Conservation (phyloP, 2,113 vertebrate genomes). For the Crotalus tigris region DNA sequence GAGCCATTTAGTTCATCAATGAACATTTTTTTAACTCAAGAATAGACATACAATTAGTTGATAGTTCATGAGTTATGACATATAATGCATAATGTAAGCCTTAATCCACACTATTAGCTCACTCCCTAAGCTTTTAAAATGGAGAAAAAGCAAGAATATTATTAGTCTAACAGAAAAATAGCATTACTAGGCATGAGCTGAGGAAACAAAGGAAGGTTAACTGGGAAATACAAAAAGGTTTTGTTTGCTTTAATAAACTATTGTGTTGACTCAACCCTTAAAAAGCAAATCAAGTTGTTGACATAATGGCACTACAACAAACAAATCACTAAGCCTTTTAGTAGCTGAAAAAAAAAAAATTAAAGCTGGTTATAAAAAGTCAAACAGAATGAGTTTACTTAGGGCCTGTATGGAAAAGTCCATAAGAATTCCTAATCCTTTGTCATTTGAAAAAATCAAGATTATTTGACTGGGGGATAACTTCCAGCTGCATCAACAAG, state of each 20-base stretch:
- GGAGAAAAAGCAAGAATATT: slow-evolving; percentile 9
- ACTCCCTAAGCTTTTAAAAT: background rate
- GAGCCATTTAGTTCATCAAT: background rate
- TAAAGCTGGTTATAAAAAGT: slow-evolving; percentile 52
- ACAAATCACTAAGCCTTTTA: slow-evolving; percentile 56
- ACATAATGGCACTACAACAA: slow-evolving; percentile 57
- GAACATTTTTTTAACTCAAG: background rate
- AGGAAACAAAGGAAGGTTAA: slow-evolving; percentile 59
- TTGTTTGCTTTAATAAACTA: slow-evolving; percentile 63
- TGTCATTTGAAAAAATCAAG: slow-evolving; percentile 48
- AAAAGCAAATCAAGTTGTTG: slow-evolving; percentile 64
- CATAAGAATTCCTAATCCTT: slow-evolving; percentile 58
- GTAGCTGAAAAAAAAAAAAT: slow-evolving; percentile 62
- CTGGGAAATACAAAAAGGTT: slow-evolving; percentile 62
- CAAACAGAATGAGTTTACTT: slow-evolving; percentile 61
- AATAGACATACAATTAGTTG: background rate
- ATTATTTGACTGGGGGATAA: slow-evolving; percentile 62
- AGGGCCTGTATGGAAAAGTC: slow-evolving; percentile 47
- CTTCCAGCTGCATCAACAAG: slow-evolving; percentile 57
- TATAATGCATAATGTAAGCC: rapidly evolving
- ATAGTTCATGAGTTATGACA: background rate
- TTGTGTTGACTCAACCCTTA: slow-evolving; percentile 64
- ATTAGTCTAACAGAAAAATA: slow-evolving; percentile 58
- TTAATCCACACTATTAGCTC: background rate
- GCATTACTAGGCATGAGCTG: slow-evolving; percentile 42